Evolutionary conservation across 2,797 vertebrate species (phyloP), one percentile per base, ranked within the genome.

Genomic region (Crocidura indochinensis): DNA sequence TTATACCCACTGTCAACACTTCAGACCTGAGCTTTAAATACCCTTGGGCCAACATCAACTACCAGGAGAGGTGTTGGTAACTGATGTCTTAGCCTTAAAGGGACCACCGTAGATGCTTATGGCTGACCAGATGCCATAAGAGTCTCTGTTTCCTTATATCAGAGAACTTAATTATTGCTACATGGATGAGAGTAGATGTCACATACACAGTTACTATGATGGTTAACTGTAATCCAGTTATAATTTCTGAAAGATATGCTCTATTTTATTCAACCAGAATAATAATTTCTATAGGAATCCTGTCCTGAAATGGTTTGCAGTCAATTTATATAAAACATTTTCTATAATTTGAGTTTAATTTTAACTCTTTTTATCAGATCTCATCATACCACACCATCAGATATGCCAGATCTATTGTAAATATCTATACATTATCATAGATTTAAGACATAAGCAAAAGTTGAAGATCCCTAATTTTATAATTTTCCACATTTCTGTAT

Each of bases 311-410:
- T 0, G 11, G n/a, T 68, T 81, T 68, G 20, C 3, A 60, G 8
- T 12, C 92, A 11, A 90, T 90, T 87, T 71, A 14, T 29, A 27
- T 82, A 24, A 2, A 87, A n/a, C 44, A 8, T 67, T 38, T 76
- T 79, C 38, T 31, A 27, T 22, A 65, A 56, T 73, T 69, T 49
- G 6, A 0, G 2, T 68, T 83, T 4, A 62, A 15, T 83, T 88
- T 80, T 56, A 53, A 17, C 47, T 90, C 1, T 56, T n/a, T n/a
- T 90, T 12, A 60, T 6, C 44, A 10, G 8, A 71, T 27, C 24
- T 27, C 9, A 65, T 65, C 62, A 26, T 65, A 60, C 17, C 19
- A 60, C 17, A 60, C 56, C 17, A 5, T 60, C 19, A 60, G 56
- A 60, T 60, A 60, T 60, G 49, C 46, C 29, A 86, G 19, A 51